These are phyloP conservation scores for Muricea muricata DNA, from an alignment of 92 coral and sea anemone species.

Conservation along the genomic window DNA sequence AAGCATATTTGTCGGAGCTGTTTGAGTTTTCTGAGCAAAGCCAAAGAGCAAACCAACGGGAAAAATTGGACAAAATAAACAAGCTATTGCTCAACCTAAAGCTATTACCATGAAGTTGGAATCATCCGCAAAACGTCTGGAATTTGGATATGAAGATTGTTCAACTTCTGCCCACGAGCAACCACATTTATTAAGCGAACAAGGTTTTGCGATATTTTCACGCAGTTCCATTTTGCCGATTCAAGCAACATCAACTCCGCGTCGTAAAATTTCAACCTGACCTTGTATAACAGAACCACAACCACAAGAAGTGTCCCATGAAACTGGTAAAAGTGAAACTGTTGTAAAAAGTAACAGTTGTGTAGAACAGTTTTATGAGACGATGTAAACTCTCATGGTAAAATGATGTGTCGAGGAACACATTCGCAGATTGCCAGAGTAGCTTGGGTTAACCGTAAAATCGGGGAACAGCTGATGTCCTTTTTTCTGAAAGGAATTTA, in stretches of 20 bases:
- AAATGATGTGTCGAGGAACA: constrained; percentile 73
- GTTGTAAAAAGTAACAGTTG: no score
- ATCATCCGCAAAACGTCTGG: constrained; percentile 5
- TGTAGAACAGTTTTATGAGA: constrained; percentile 26
- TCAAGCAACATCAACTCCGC: no score
- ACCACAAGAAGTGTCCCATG: no score
- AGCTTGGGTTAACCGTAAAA: neutral
- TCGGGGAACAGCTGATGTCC: neutral
- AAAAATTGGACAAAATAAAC: neutral
- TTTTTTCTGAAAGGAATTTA: neutral
- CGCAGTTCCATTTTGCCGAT: no score
- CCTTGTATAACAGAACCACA: no score
- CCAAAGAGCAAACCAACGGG: neutral
- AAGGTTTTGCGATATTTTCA: no score
- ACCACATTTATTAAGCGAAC: no score
- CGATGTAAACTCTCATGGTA: constrained; percentile 60
- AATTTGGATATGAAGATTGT: neutral
- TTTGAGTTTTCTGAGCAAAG: neutral
- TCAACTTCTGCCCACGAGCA: no score
- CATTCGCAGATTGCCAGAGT: constrained; percentile 73
- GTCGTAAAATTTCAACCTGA: no score
- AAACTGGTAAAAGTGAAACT: no score
- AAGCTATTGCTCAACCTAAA: neutral
- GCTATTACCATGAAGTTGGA: constrained; percentile 4
- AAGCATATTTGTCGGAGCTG: constrained; percentile 19